Conservation (phyloP, 2,797 vertebrate genomes). For the Mionectes olivaceus region DNA sequence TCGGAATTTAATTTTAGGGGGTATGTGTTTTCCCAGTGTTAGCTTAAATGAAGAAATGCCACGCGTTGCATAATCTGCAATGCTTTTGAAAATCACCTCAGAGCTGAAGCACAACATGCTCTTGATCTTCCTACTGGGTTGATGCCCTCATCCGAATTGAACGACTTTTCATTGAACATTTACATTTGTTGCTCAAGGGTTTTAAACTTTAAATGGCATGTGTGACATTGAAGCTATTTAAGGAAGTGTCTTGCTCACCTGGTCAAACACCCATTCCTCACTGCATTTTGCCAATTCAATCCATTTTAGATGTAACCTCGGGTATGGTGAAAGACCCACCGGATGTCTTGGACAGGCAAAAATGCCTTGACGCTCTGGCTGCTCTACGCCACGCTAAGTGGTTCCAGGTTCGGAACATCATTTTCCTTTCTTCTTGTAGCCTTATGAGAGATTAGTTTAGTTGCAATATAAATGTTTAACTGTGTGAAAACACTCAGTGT, state of each 20-base stretch:
- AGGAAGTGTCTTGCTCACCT: conserved; percentile 94
- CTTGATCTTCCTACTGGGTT: conserved; percentile 36
- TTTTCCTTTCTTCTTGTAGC: conserved; percentile 99
- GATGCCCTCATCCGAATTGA: conserved; percentile 5
- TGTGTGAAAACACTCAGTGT: conserved; percentile 86
- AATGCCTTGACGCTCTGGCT: conserved; percentile 99
- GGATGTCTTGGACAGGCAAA: conserved; percentile 99
- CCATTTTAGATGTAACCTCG: conserved; percentile 99
- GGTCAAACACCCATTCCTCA: conserved; percentile 99
- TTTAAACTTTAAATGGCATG: conserved; percentile 85
- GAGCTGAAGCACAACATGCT: conserved; percentile 36
- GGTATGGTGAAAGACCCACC: conserved; percentile 99
- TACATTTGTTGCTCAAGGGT: conserved; percentile 3
- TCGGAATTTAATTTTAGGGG: conserved; percentile 69
- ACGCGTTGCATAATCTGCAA: not conserved
- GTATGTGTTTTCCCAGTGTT: conserved; percentile 52
- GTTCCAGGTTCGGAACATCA: conserved; percentile 99
- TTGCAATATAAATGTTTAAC: conserved; percentile 80
- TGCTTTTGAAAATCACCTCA: conserved; percentile 42
- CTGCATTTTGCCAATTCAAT: conserved; percentile 99
- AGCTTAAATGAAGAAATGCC: conserved; percentile 22
- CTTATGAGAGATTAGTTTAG: conserved; percentile 94
- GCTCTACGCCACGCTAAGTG: conserved; percentile 99
- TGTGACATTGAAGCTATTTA: conserved; percentile 97
- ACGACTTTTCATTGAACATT: conserved; percentile 14